Conservation (phyloP, 2,797 vertebrate species). For the Margarornis squamiger region DNA sequence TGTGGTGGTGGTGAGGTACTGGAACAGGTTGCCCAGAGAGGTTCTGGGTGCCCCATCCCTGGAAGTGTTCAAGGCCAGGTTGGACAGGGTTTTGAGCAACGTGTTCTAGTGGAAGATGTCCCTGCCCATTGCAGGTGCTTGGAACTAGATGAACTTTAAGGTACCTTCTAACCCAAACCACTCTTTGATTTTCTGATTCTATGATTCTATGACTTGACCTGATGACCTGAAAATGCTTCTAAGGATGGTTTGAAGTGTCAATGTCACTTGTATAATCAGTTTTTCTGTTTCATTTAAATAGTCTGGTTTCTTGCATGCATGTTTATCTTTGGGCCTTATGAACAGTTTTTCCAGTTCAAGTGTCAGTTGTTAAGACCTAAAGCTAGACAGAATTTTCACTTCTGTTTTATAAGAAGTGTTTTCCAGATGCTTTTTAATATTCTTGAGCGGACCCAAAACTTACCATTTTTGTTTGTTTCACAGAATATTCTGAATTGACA, state of each 20-base stretch:
- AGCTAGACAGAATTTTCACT: not conserved
- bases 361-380: not conserved
- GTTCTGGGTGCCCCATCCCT: not conserved
- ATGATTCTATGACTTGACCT: not conserved
- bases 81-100: not conserved
- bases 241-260: not conserved
- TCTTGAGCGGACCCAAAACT: not conserved
- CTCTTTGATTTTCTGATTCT: not conserved
- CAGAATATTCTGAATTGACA: not conserved
- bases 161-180: no score
- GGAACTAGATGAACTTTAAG: not conserved
- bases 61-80: not conserved
- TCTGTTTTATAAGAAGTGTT: not conserved
- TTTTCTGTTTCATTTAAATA: not conserved
- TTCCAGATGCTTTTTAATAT: not conserved
- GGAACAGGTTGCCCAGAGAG: not conserved
- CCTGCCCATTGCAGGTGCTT: not conserved
- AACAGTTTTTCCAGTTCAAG: not conserved
- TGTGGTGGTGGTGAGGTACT: not conserved
- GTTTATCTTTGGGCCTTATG: not conserved
- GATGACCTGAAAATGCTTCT: not conserved
- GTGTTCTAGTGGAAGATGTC: no score
- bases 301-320: not conserved
- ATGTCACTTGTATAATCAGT: not conserved
- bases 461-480: not conserved